Base-by-base conservation (phyloP, 2,888 invertebrate genomes). In the Hydroisotoma schaefferi region DNA sequence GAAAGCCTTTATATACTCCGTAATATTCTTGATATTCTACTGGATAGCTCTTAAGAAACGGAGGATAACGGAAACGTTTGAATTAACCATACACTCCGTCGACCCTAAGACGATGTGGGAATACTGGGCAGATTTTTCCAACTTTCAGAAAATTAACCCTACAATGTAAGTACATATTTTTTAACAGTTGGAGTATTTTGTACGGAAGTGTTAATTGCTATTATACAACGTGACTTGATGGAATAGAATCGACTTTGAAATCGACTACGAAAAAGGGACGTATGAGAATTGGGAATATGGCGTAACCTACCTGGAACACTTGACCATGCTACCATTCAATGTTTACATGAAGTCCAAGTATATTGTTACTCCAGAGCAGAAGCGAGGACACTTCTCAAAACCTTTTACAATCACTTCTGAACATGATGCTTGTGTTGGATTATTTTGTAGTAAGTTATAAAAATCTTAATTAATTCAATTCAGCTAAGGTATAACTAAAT, bases 41-140 rank as follows among this genome's bases (percentile, higher is more conserved):
- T 65, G 60, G 60, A 2, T 68, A 8, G 57, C 63, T 23, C 29
- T 70, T 1, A 46, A 44, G 37, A 65, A 67, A 44, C 55, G 63
- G 44, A 53, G 54, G 15, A 63, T 65, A 27, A 60, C 62, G 0
- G 70, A 70, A 46, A 52, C 63, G 8, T 75, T 74, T 65, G 80
- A 82, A 68, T 78, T 78, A 53, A 76, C 78, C 65, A 78, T 87
- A 70, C 75, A 77, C 33, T 79, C 83, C 68, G 77, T 81, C 0
- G 79, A 81, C 72, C 83, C 87, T 20, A 80, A 81, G 73, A 78
- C 78, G 27, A 83, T 85, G 29, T 87, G 87, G 87, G 85, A 86
- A 75, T 87, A 81, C 76, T 82, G 87, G n/a, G 84, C 87, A 0
- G 87, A 87, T 77, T 87, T 87, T 73, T 85, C 83, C 73, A 86